A percentile compares a stretch with the other conserved stretches of the same genome.
phyloP scores from a whole-genome alignment of 2,797 vertebrate species.

The Crenichthys baileyi region DNA sequence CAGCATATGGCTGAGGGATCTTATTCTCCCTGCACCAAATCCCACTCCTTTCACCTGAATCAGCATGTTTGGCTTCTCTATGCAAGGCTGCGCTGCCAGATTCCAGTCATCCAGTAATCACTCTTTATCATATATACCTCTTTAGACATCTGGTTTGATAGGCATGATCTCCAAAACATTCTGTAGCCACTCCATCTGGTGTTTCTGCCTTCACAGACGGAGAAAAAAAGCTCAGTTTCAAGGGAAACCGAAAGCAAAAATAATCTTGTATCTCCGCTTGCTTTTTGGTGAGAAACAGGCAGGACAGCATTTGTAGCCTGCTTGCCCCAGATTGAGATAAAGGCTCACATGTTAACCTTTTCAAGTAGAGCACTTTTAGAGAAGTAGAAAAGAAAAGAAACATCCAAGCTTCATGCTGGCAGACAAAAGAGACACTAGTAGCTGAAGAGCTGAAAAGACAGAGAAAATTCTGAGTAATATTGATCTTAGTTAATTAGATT shows the following conservation, averaged over 20 bases:
- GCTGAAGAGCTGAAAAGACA: conserved; percentile 71
- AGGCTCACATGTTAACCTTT: conserved; percentile 49
- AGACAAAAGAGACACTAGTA: conserved; percentile 67
- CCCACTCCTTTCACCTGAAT: conserved; percentile 69
- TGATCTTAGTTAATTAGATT: conserved; percentile 86
- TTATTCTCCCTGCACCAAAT: conserved; percentile 74
- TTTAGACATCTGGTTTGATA: conserved; percentile 31
- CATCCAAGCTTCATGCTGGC: conserved; percentile 52
- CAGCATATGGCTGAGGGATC: conserved; percentile 78
- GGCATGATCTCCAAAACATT: conserved; percentile 14
- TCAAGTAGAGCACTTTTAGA: conserved; percentile 50
- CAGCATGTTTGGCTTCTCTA: conserved; percentile 69
- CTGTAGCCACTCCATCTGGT: neutral
- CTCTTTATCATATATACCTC: conserved; percentile 38
- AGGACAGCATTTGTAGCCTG: conserved; percentile 2
- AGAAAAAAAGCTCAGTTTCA: neutral
- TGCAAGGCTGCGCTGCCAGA: conserved; percentile 43
- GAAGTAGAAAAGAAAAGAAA: conserved; percentile 47
- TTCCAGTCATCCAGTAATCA: conserved; percentile 39
- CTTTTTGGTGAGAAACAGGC: conserved; percentile 12
- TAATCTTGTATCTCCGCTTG: neutral
- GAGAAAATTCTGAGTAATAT: conserved; percentile 80
- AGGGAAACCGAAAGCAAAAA: conserved; percentile 3
- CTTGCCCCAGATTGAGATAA: conserved; percentile 19
- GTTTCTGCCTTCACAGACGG: neutral